phyloP scores from a whole-genome alignment of 2,113 vertebrate species.

The Alligator mississippiensis region DNA sequence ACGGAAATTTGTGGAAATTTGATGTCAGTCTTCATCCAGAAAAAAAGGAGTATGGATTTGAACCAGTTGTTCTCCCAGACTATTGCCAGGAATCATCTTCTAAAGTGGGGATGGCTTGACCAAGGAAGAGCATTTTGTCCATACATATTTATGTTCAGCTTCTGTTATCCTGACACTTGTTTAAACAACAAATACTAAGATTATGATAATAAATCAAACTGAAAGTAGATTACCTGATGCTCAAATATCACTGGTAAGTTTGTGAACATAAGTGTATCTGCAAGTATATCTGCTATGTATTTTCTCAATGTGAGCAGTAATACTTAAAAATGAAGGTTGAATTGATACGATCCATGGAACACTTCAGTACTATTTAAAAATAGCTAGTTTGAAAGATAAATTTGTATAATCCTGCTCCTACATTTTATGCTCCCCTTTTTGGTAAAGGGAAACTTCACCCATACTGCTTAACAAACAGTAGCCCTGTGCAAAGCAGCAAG shows the following conservation, averaged over 20 bases:
- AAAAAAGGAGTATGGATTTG: background rate
- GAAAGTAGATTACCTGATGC: background rate
- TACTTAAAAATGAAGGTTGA: background rate
- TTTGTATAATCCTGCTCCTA: background rate
- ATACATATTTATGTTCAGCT: background rate
- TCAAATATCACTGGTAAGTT: background rate
- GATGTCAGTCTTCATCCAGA: background rate
- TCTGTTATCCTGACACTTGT: background rate
- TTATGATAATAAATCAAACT: background rate
- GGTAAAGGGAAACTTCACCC: background rate
- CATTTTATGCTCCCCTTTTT: background rate
- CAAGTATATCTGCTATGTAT: background rate
- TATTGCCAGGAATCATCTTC: background rate
- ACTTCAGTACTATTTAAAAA: background rate
- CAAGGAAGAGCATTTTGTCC: background rate
- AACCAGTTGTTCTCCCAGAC: background rate
- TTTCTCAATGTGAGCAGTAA: background rate
- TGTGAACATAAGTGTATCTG: background rate
- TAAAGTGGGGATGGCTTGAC: background rate
- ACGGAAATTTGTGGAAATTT: background rate
- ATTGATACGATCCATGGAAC: background rate
- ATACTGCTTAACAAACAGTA: background rate
- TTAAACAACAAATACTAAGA: background rate
- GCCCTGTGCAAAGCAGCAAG: too few relatives aligned
- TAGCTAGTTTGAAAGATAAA: background rate